Conservation (phyloP, 1,140 invertebrate species). For the Drosophila novamexicana region DNA sequence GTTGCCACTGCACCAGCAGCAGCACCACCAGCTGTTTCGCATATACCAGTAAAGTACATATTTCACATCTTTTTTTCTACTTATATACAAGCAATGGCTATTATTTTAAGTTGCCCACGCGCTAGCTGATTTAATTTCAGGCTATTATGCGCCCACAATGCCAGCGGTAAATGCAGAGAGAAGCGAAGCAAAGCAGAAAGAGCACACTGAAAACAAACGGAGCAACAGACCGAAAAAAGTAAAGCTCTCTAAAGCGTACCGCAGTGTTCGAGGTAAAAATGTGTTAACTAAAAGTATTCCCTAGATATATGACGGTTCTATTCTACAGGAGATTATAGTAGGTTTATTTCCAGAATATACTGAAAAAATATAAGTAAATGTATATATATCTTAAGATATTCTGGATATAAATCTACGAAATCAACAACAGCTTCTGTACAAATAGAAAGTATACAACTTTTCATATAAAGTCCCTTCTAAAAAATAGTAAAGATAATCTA, state of each 20-base stretch:
- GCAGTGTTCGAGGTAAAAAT: constrained; percentile 20
- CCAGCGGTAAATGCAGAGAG: constrained; percentile 61
- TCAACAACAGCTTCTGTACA: too few species aligned
- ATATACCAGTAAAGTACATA: constrained; percentile 61
- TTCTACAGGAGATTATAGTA: too few species aligned
- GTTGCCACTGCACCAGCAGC: constrained; percentile 4
- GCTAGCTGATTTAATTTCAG: constrained; percentile 80
- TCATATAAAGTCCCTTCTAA: too few species aligned
- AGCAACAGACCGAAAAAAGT: constrained; percentile 37
- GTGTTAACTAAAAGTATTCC: neutral
- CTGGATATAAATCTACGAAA: too few species aligned
- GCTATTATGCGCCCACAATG: constrained; percentile 80
- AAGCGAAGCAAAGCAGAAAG: constrained; percentile 26
- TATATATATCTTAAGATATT: too few species aligned
- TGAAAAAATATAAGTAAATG: too few species aligned
- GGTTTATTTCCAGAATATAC: too few species aligned
- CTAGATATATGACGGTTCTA: neutral
- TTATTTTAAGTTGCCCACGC: constrained; percentile 82
- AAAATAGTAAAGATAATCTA: too few species aligned
- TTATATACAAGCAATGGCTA: constrained; percentile 81
- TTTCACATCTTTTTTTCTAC: constrained; percentile 53
- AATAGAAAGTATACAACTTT: too few species aligned
- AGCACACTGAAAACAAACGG: constrained; percentile 15
- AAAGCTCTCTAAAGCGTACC: constrained; percentile 29
- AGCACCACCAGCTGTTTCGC: constrained; percentile 39